Evolutionary conservation across 2,113 vertebrate genomes (phyloP).

Genomic region (Scolopax mira): DNA sequence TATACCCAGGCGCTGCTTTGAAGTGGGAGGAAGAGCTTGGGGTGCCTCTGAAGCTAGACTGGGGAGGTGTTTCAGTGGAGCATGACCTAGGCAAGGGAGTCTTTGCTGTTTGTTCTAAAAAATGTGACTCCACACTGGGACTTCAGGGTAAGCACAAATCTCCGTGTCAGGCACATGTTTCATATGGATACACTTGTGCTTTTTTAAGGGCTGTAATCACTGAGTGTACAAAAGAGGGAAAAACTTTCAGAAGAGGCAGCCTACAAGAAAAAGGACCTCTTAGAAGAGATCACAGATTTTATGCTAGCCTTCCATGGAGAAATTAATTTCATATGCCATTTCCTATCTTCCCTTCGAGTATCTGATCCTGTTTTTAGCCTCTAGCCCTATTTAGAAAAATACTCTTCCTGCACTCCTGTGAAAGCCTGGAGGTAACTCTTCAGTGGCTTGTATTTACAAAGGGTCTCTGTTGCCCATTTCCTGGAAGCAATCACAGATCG

Average conservation of each 20-base stretch:
- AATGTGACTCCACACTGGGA: neutral
- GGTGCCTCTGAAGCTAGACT: neutral
- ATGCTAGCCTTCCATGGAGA: neutral
- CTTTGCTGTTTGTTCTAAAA: neutral
- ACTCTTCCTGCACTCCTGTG: neutral
- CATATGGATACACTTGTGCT: neutral
- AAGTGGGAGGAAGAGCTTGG: neutral
- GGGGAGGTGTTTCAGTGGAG: neutral
- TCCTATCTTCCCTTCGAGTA: neutral
- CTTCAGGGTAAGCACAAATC: accelerated
- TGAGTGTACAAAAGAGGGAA: neutral
- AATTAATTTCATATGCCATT: neutral
- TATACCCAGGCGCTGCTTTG: neutral
- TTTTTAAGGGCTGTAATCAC: neutral
- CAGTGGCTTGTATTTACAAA: neutral
- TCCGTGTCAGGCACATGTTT: neutral
- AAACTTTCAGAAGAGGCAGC: neutral
- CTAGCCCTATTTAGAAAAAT: neutral
- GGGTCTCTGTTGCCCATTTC: neutral
- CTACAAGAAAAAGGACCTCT: neutral
- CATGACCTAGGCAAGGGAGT: neutral
- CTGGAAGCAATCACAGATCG: neutral
- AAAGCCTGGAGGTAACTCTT: neutral
- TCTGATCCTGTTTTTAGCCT: neutral
- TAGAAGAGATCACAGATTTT: neutral